Evolutionary conservation across 2,113 vertebrate genomes (phyloP), one percentile per base, ranked within the genome.

Genomic region (Xiphophorus maculatus): DNA sequence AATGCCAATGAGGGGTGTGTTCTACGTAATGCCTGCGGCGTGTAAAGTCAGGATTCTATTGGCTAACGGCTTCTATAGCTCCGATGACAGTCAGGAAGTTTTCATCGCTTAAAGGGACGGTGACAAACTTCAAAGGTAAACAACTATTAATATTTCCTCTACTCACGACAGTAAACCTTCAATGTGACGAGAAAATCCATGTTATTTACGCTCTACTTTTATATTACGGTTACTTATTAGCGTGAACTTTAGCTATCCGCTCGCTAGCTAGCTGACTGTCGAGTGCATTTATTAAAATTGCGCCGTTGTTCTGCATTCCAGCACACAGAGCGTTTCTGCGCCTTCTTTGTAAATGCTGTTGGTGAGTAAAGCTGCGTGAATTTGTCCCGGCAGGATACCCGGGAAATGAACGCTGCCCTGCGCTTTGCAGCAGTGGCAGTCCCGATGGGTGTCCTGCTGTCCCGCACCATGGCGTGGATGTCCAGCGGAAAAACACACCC

Each of bases 381-480:
- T 51, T 48, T 85, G 54, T 85, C 58, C 4, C 81, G 79, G 64
- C 83, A 85, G 92, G 73, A 74, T 67, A 62, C 58, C 72, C 62
- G 25, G 91, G 95, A 94, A 82, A 97, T 97, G 96, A 92, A 79
- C 84, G 74, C 66, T 9, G 86, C 51, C 51, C 76, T 89, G 67
- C 86, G 79, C 71, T 74, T 94, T 70, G 87, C 84, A 44, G 66
- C 80, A 58, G 85, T 96, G 32, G 87, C 90, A 12, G 82, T 96
- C 70, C 94, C 95, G 42, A 96, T 98, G 95, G 96, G 96, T 82
- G 88, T 97, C 85, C 92, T 97, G 83, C 91, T 96, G 14, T 93
- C 95, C 80, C 94, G 96, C 79, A 96, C 94, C 25, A 96, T 97
- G 96, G 96, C 96, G 69, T 97, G 96, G 96, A 96, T 96, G 4